phyloP scores from a whole-genome alignment of 2,888 invertebrate genomes.

The Paralinhomoeus sp. region DNA sequence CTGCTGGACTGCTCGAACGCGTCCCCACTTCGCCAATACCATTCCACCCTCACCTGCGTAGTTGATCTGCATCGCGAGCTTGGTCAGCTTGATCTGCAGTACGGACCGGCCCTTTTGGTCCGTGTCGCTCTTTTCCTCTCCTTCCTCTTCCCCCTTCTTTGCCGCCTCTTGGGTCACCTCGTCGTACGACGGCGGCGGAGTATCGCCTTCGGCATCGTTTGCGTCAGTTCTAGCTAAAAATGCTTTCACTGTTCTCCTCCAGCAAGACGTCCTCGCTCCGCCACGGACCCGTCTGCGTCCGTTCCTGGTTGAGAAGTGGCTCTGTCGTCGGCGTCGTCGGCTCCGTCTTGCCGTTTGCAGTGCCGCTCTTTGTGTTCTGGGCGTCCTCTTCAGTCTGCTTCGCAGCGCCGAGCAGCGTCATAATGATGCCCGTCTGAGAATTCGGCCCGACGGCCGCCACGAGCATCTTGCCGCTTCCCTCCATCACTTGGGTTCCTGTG shows the following conservation, averaged over 20 bases:
- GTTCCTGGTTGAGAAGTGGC: background rate
- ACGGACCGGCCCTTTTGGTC: slow-evolving; percentile 75
- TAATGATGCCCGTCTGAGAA: slow-evolving; percentile 25
- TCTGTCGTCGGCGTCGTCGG: background rate
- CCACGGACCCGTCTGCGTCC: background rate
- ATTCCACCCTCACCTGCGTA: slow-evolving; percentile 49
- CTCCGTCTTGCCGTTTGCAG: slow-evolving; percentile 11
- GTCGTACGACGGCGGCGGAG: too few relatives aligned
- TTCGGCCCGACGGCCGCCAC: slow-evolving; percentile 20
- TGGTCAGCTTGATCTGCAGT: slow-evolving; percentile 88
- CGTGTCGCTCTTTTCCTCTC: slow-evolving; percentile 4
- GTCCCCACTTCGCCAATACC: slow-evolving; percentile 37
- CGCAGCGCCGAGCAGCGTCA: slow-evolving; percentile 24
- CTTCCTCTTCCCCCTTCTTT: slow-evolving; percentile 4
- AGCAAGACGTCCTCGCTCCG: too few relatives aligned
- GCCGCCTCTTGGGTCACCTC: slow-evolving; percentile 7
- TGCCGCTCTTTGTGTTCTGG: slow-evolving; percentile 15
- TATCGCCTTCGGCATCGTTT: too few relatives aligned
- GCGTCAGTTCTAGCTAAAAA: too few relatives aligned
- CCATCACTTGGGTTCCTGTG: slow-evolving; percentile 23
- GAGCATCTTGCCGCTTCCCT: slow-evolving; percentile 19
- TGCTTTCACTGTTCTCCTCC: too few relatives aligned
- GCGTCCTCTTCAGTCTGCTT: slow-evolving; percentile 19
- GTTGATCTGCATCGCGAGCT: slow-evolving; percentile 95
- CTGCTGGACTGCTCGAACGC: slow-evolving; percentile 46